These are phyloP conservation scores for Didymodactylos carnosus DNA, from an alignment of 2,888 invertebrate species.

Conservation along the genomic window DNA sequence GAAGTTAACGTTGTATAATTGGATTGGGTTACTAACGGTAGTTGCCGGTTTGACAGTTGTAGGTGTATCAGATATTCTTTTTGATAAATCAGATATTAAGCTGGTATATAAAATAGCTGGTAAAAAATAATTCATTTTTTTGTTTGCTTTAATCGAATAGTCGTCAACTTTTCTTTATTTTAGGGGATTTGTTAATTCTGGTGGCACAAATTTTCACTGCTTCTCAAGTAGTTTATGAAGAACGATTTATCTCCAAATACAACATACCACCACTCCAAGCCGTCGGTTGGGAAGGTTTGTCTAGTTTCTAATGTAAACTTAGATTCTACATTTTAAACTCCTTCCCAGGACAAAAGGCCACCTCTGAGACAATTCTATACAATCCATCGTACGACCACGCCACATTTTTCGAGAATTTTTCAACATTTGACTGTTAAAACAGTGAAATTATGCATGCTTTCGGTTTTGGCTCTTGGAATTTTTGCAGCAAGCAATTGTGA, in stretches of 20 bases:
- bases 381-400: too few relatives aligned
- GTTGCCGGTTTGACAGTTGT: slow-evolving; percentile 33
- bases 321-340: too few relatives aligned
- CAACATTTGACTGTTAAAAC: too few relatives aligned
- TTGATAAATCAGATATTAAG: slow-evolving; percentile 20
- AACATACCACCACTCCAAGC: slow-evolving; percentile 74
- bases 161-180: too few relatives aligned
- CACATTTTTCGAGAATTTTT: too few relatives aligned
- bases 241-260: slow-evolving; percentile 60
- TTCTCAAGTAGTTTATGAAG: slow-evolving; percentile 79
- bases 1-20: slow-evolving; percentile 15
- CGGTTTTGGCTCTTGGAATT: too few relatives aligned
- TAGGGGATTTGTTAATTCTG: too few relatives aligned
- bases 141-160: too few relatives aligned
- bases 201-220: slow-evolving; percentile 57
- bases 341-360: too few relatives aligned
- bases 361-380: too few relatives aligned
- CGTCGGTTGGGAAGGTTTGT: slow-evolving; percentile 69
- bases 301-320: background rate
- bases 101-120: slow-evolving; percentile 57
- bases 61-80: slow-evolving; percentile 25
- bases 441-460: too few relatives aligned
- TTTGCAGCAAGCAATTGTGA: too few relatives aligned
- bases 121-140: slow-evolving; percentile 17
- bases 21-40: slow-evolving; percentile 34